These are phyloP conservation scores for Chelmon rostratus DNA, from an alignment of 2,797 vertebrate genomes.

Conservation along the genomic window DNA sequence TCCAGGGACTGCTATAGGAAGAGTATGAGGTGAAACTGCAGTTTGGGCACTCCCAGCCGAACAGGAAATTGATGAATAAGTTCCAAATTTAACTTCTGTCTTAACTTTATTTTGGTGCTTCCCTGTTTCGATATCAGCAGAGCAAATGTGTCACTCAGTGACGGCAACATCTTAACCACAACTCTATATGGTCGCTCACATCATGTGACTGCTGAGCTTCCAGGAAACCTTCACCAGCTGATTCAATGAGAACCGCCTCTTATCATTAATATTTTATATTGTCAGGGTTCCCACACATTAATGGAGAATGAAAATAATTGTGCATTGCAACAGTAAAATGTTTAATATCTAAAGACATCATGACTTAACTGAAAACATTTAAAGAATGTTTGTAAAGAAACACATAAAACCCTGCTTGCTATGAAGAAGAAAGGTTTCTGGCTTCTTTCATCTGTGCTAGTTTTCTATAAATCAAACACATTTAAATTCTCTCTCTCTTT, in stretches of 20 bases:
- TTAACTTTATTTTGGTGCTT: constrained; percentile 38
- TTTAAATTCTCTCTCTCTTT: constrained; percentile 4
- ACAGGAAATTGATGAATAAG: background rate
- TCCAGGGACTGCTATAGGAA: background rate
- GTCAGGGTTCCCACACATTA: background rate
- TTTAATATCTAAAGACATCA: background rate
- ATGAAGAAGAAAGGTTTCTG: background rate
- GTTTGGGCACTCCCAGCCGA: background rate
- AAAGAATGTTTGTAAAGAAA: background rate
- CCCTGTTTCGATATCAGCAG: constrained; percentile 28
- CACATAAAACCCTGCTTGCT: background rate
- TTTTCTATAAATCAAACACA: background rate
- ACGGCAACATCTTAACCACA: background rate
- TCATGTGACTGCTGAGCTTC: constrained; percentile 1
- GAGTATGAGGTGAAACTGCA: background rate
- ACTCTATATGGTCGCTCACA: background rate
- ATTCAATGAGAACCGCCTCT: background rate
- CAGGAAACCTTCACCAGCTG: constrained; percentile 5
- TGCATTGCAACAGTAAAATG: background rate
- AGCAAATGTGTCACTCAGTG: background rate
- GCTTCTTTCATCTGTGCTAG: background rate
- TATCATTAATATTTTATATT: background rate
- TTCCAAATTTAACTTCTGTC: background rate
- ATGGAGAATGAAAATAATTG: background rate
- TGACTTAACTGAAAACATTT: background rate